Evolutionary conservation across 1,140 invertebrate genomes (phyloP).

Genomic region (Zaprionus ghesquierei): DNA sequence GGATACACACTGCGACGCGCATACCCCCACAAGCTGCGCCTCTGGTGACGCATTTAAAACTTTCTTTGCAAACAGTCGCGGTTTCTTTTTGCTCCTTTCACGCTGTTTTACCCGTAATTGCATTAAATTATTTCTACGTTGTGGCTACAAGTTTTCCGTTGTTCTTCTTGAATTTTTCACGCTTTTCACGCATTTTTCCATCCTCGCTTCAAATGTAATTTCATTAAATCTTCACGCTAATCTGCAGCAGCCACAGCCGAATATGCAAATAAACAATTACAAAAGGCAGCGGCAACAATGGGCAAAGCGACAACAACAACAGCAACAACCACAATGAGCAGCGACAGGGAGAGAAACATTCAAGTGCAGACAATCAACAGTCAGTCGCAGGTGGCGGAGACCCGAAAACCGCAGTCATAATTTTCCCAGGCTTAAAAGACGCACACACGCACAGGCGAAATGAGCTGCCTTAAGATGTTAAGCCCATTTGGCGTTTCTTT

Average conservation of each 20-base stretch:
- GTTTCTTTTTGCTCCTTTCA: not conserved
- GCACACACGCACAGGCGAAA: constrained; percentile 14
- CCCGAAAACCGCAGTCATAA: constrained; percentile 53
- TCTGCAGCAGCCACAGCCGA: constrained; percentile 62
- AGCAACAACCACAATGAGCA: not conserved
- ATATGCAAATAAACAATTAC: constrained; percentile 75
- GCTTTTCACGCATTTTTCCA: not conserved
- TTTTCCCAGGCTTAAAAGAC: constrained; percentile 42
- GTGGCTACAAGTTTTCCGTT: constrained; percentile 14
- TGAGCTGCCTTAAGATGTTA: constrained; percentile 68
- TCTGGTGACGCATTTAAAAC: constrained; percentile 14
- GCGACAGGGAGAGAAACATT: not conserved
- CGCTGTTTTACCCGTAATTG: constrained; percentile 42
- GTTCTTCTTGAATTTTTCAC: not conserved
- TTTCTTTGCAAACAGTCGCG: constrained; percentile 44
- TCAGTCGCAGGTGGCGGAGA: constrained; percentile 40
- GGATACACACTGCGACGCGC: not conserved
- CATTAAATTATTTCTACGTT: constrained; percentile 47
- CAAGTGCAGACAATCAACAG: constrained; percentile 46
- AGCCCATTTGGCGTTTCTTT: constrained; percentile 70
- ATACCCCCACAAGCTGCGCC: not conserved
- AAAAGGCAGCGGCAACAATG: constrained; percentile 19
- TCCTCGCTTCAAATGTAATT: constrained; percentile 42
- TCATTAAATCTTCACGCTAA: constrained; percentile 72
- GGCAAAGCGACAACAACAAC: not conserved